These are phyloP conservation scores for Noctua pronuba DNA, from an alignment of 2,888 invertebrate genomes.

Conservation along the genomic window DNA sequence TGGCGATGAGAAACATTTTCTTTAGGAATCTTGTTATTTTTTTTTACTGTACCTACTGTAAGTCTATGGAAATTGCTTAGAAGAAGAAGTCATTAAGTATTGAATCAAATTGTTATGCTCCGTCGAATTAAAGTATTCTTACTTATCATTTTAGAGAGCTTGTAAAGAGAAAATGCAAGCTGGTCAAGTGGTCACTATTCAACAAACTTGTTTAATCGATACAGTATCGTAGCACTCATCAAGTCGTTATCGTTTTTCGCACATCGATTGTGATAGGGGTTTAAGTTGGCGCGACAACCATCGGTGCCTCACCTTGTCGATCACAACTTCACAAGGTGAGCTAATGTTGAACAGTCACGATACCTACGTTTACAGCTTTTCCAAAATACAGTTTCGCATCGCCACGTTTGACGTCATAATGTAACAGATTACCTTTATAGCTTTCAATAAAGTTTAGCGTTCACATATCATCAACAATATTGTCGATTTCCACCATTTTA, in stretches of 20 bases:
- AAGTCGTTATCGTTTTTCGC: conserved; percentile 54
- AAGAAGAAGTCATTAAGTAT: neutral
- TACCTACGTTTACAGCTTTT: conserved; percentile 40
- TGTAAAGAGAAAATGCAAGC: neutral
- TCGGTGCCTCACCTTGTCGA: conserved; percentile 53
- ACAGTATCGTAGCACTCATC: conserved; percentile 46
- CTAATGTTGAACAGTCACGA: conserved; percentile 72
- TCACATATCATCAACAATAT: conserved; percentile 21
- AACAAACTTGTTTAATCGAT: conserved; percentile 51
- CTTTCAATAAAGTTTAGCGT: conserved; percentile 31
- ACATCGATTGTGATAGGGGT: conserved; percentile 57
- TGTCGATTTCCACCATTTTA: conserved; percentile 9
- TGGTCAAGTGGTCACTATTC: neutral
- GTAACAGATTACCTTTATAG: conserved; percentile 28
- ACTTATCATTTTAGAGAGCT: neutral
- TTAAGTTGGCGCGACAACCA: conserved; percentile 62
- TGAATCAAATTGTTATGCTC: neutral
- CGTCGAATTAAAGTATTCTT: neutral
- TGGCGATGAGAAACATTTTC: neutral
- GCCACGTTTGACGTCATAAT: conserved; percentile 47
- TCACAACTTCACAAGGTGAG: conserved; percentile 48
- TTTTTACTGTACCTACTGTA: neutral
- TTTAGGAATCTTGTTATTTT: too few relatives aligned
- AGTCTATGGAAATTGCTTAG: neutral
- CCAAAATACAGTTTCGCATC: conserved; percentile 37